Base-by-base conservation (phyloP, 1,140 invertebrate genomes). In the Euborellia annulipes region DNA sequence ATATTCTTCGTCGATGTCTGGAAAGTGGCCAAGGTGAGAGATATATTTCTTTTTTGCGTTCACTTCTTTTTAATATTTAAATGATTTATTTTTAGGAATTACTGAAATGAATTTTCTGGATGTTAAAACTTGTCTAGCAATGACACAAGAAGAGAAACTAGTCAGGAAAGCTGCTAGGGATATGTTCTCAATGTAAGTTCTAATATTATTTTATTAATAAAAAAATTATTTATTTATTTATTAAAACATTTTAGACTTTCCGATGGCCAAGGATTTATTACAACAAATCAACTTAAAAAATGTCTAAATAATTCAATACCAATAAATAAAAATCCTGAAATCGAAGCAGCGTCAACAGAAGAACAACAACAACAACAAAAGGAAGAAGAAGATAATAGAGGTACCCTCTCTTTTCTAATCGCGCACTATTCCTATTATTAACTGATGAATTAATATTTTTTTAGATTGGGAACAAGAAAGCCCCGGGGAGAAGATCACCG, bases 141-240 rank as follows among this genome's bases (percentile, higher is more conserved):
- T 87, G 65, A 79, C 82, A 11, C 72, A 80, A 30, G 75, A 85
- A 56, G 87, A 93, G 62, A 88, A 88, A 49, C 71, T 88, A 7
- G 82, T 85, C 1, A 73, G 83, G 44, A 77, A 78, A 65, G 87
- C 88, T 7, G 86, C 87, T 0, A 69, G 79, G 41, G 78, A 85
- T 59, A 73, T 93, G 46, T 91, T 90, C 62, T 75, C 76, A 1
- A 80, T 75, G 75, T 85, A 68, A 52, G 55, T n/a, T n/a, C n/a
- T n/a, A n/a, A n/a, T n/a, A n/a, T n/a, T n/a, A n/a, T n/a, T n/a
- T n/a, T n/a, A n/a, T n/a, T n/a, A n/a, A n/a, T n/a, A n/a, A n/a
- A n/a, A n/a, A n/a, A n/a, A n/a, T n/a, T n/a, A n/a, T n/a, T n/a
- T n/a, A n/a, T n/a, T n/a, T n/a, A n/a, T n/a, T n/a, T n/a, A n/a